phyloP scores from a whole-genome alignment of 2,797 vertebrate species.

The Trichosurus vulpecula region DNA sequence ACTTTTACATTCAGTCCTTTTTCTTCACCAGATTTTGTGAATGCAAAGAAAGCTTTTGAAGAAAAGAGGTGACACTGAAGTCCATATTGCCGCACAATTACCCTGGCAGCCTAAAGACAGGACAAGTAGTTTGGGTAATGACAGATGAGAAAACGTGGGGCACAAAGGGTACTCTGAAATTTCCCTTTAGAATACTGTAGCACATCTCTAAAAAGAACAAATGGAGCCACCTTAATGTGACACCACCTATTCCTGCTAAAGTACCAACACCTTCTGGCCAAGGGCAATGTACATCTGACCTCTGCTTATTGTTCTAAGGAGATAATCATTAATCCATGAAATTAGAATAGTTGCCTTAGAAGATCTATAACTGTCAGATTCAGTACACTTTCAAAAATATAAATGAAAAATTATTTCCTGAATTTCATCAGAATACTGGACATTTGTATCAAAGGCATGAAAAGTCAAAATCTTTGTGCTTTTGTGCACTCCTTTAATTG shows the following conservation, averaged over 20 bases:
- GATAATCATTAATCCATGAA: background rate
- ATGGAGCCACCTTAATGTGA: background rate
- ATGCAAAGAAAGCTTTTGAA: background rate
- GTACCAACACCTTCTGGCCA: background rate
- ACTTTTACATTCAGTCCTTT: background rate
- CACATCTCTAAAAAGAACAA: conserved; percentile 1
- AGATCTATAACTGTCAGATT: background rate
- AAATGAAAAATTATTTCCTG: background rate
- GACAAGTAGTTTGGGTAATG: background rate
- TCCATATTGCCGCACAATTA: background rate
- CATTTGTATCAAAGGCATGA: conserved; percentile 7
- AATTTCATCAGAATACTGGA: background rate
- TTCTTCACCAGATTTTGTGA: background rate
- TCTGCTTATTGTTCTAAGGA: background rate
- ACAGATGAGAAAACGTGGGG: background rate
- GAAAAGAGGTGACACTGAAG: background rate
- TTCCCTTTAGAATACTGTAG: conserved; percentile 7
- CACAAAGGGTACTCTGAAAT: background rate
- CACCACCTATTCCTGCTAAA: background rate
- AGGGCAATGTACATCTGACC: background rate
- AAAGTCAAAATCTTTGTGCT: conserved; percentile 28
- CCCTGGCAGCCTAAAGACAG: background rate
- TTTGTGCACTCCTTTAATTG: conserved; percentile 22
- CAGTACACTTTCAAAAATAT: background rate
- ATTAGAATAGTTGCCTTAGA: background rate